Evolutionary conservation across 2,113 vertebrate genomes (phyloP), one percentile per base, ranked within the genome.

Genomic region (Dicrurus megarhynchus): DNA sequence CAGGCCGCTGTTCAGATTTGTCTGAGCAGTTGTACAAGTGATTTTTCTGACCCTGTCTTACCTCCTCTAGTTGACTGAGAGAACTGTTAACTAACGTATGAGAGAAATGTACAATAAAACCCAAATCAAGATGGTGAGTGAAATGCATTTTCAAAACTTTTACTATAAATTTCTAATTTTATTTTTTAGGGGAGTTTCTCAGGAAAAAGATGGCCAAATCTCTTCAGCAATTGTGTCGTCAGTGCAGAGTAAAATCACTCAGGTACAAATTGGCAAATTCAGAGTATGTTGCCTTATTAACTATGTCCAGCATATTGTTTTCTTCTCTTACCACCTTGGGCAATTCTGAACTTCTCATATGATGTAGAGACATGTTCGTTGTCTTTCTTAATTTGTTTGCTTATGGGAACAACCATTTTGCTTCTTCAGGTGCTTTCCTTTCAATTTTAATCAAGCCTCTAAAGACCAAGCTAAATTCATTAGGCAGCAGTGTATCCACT

Each of bases 211-310:
- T 75, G 99, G 98, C 84, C 98, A 99, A 87, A 99, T 99, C 97
- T 98, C 99, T 39, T 99, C 99, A 39, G 98, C 99, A 59, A 99
- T 99, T 55, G 99, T 99, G 24, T 99, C 99, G 24, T 99, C 99
- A 7, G 99, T 99, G 92, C 99, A 99, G 98, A 98, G 98, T 96
- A 99, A 99, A 99, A 99, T 99, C 97, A 99, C 99, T 99, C 99
- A 99, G 99, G 99, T 99, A 98, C 77, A n/a, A 68, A 10, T 12
- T 39, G 22, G 50, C 18, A 32, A 26, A 28, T 27, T 44, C 16
- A 24, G 16, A 73, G 3, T 47, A 7, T 81, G 11, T 50, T 76
- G 18, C 46, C n/a, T 89, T 26, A 60, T 63, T 37, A 37, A 71
- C 5, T 13, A 16, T 71, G 56, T 56, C 49, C 32, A 37, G 37